Conservation (phyloP, 1,140 invertebrate species). For the Hylaeus anthracinus region DNA sequence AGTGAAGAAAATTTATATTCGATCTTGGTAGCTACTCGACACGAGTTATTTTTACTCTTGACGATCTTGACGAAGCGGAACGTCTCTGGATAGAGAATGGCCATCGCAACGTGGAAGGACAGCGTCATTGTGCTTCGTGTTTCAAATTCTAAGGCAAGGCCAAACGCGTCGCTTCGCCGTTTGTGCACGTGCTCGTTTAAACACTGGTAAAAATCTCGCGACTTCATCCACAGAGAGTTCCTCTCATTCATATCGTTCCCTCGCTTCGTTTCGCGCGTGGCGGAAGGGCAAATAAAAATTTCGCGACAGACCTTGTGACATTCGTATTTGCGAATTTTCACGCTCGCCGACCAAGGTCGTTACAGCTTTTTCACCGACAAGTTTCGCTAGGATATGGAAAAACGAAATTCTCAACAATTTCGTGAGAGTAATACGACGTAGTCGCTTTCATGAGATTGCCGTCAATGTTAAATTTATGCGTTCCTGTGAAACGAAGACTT, state of each 20-base stretch:
- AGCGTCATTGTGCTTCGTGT: too few species aligned
- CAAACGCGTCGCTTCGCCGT: not conserved
- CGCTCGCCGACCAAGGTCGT: slow-evolving; percentile 30
- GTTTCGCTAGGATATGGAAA: not conserved
- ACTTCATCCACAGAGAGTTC: not conserved
- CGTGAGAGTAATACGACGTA: too few species aligned
- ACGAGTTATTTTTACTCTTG: too few species aligned
- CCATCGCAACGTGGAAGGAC: too few species aligned
- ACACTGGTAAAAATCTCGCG: slow-evolving; percentile 11
- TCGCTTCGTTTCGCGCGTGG: slow-evolving; percentile 8
- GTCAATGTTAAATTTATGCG: slow-evolving; percentile 7
- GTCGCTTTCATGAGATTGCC: too few species aligned
- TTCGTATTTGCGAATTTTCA: slow-evolving; percentile 47
- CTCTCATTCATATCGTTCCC: slow-evolving; percentile 10
- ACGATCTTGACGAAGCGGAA: too few species aligned
- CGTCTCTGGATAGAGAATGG: too few species aligned
- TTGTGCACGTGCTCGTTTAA: not conserved
- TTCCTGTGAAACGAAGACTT: not conserved
- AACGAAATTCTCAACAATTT: not conserved
- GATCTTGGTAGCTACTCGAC: too few species aligned
- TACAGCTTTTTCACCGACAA: slow-evolving; percentile 36
- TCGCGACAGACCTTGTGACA: not conserved
- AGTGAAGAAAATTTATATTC: too few species aligned
- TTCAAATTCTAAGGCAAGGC: not conserved
- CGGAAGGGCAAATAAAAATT: slow-evolving; percentile 54